Conservation (phyloP, 2,888 invertebrate species). For the Scaptomyza reducta region DNA sequence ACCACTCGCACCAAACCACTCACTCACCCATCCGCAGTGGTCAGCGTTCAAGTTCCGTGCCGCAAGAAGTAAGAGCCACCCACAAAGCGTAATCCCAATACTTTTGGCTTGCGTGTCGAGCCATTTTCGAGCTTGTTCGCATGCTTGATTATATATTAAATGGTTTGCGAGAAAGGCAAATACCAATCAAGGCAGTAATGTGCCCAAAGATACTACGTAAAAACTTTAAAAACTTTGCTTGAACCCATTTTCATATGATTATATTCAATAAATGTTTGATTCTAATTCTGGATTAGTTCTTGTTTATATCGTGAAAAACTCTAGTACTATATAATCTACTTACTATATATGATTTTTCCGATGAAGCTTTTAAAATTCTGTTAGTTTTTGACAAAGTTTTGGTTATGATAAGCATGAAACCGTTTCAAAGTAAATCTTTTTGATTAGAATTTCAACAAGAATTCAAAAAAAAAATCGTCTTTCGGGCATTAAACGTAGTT, state of each 20-base stretch:
- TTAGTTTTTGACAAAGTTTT: too few species aligned
- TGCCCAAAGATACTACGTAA: neutral
- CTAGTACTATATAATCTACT: neutral
- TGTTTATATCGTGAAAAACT: neutral
- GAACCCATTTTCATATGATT: too few species aligned
- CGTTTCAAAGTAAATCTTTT: too few species aligned
- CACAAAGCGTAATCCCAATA: constrained; percentile 17
- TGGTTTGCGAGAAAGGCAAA: neutral
- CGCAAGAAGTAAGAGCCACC: constrained; percentile 12
- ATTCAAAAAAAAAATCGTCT: too few species aligned
- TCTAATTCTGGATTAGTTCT: too few species aligned
- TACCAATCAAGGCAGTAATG: neutral
- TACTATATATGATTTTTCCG: too few species aligned
- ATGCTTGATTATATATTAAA: constrained; percentile 45
- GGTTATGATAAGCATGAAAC: too few species aligned
- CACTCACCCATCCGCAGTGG: neutral
- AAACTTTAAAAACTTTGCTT: too few species aligned
- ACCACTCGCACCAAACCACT: constrained; percentile 9
- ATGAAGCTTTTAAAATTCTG: too few species aligned
- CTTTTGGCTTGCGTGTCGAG: constrained; percentile 9
- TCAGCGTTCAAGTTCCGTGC: neutral
- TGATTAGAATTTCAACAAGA: too few species aligned
- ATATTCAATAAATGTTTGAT: too few species aligned
- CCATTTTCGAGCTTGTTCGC: constrained; percentile 13
- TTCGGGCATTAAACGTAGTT: too few species aligned